Conservation (phyloP, 2,888 invertebrate genomes). For the Drosophila parthenogenetica region DNA sequence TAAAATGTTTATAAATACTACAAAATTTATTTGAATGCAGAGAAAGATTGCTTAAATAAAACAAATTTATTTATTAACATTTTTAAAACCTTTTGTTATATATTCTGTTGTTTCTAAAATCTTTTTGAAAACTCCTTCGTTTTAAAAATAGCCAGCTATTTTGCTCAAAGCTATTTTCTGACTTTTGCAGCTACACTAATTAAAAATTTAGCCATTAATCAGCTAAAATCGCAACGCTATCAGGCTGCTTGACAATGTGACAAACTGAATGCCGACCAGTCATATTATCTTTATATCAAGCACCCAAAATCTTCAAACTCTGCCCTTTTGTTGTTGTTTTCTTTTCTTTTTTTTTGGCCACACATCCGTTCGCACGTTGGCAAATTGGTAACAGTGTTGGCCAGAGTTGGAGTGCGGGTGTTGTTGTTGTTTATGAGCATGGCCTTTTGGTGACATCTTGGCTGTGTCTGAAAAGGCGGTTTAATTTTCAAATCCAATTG, state of each 20-base stretch:
- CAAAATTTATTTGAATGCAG: too few relatives aligned
- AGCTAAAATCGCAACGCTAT: background rate
- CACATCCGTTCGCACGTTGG: constrained; percentile 78
- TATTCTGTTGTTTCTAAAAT: too few relatives aligned
- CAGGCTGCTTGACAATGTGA: background rate
- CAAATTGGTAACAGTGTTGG: constrained; percentile 26
- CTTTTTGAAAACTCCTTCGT: too few relatives aligned
- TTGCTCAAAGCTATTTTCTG: too few relatives aligned
- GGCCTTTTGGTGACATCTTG: constrained; percentile 62
- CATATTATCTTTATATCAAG: constrained; percentile 66
- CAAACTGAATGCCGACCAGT: constrained; percentile 1
- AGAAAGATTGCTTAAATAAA: too few relatives aligned
- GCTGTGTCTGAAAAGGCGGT: constrained; percentile 61
- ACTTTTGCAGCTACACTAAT: too few relatives aligned
- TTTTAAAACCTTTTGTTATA: too few relatives aligned
- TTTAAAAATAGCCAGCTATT: too few relatives aligned
- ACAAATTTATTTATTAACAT: too few relatives aligned
- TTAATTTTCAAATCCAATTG: constrained; percentile 70
- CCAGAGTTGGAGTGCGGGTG: constrained; percentile 15
- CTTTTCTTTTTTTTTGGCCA: constrained; percentile 37
- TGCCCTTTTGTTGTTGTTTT: too few relatives aligned
- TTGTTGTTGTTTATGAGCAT: constrained; percentile 42
- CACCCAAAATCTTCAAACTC: constrained; percentile 33
- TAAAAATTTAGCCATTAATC: background rate
- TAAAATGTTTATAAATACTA: too few relatives aligned